Base-by-base conservation (phyloP, 2,113 vertebrate genomes). In the Galbula dea region DNA sequence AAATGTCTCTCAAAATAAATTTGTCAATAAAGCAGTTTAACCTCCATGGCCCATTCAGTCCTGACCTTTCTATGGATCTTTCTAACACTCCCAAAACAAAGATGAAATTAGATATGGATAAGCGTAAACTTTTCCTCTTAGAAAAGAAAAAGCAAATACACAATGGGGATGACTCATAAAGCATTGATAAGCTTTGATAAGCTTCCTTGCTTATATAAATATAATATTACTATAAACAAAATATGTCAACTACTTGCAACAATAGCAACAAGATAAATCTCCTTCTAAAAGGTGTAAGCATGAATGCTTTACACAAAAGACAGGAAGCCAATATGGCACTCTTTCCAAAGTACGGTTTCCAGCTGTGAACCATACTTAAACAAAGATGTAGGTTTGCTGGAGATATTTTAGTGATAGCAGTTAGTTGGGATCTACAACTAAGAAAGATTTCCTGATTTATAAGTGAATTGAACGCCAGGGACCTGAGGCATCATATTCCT, bases 331-430 rank as follows among this genome's bases (percentile, higher is more conserved):
- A 19, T 77, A 6, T 26, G 22, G 5, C 21, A 29, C 22, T 54
- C 11, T 51, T 89, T 74, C 43, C 43, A 43, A 71, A 62, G 9
- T 15, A 5, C 3, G 34, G 9, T 11, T 81, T 23, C 34, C 68
- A 84, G 34, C 13, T 80, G 46, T 29, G 17, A 74, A 32, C 63
- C 26, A 46, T 37, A 39, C 9, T 69, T 77, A 6, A 55, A 73
- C 14, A 75, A 57, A 71, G 21, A 19, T 22, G 6, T 12, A 61
- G 23, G 8, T 48, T 37, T 52, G 13, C 1, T 58, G 9, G 30
- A 75, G 30, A 19, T 75, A 10, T 72, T 94, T 45, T 91, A 69
- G 57, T 79, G 68, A 57, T 6, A 83, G 45, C n/a, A 96, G 86
- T 79, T 11, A 94, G 84, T 79, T 81, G 46, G 46, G 19, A 45